Conservation (phyloP, 1,140 invertebrate genomes). For the Aphelinus certus region DNA sequence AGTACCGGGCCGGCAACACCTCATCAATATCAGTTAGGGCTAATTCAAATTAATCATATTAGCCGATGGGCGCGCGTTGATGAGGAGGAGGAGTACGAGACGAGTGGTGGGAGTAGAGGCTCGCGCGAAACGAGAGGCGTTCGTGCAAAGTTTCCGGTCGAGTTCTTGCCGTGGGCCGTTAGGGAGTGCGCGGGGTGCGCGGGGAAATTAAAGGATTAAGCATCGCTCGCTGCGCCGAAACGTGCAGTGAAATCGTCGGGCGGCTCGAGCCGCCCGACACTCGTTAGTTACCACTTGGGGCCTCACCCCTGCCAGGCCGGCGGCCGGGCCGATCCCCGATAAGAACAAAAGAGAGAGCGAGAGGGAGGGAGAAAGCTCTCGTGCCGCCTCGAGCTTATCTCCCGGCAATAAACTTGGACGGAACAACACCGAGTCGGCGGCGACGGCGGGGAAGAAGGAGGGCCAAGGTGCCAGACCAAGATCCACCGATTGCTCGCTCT, state of each 20-base stretch:
- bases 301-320: constrained; percentile 44
- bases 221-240: neutral
- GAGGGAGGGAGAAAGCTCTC: neutral
- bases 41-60: too few relatives aligned
- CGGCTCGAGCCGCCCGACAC: constrained; percentile 20
- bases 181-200: neutral
- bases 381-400: constrained; percentile 50
- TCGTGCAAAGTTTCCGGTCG: too few relatives aligned
- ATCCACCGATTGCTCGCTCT: neutral
- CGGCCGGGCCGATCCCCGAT: constrained; percentile 36
- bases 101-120: too few relatives aligned
- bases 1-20: too few relatives aligned
- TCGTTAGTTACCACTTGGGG: constrained; percentile 58
- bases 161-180: too few relatives aligned
- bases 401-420: constrained; percentile 57
- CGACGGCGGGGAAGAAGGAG: constrained; percentile 11
- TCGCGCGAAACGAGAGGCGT: too few relatives aligned
- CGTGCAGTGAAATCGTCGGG: constrained; percentile 17
- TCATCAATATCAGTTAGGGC: too few relatives aligned
- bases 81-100: too few relatives aligned
- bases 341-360: constrained; percentile 53
- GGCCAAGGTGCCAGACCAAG: constrained; percentile 1
- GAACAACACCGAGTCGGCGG: constrained; percentile 48
- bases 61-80: too few relatives aligned
- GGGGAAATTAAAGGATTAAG: constrained; percentile 18